phyloP scores from a whole-genome alignment of 1,140 invertebrate genomes.

The Catajapyx aquilonaris region DNA sequence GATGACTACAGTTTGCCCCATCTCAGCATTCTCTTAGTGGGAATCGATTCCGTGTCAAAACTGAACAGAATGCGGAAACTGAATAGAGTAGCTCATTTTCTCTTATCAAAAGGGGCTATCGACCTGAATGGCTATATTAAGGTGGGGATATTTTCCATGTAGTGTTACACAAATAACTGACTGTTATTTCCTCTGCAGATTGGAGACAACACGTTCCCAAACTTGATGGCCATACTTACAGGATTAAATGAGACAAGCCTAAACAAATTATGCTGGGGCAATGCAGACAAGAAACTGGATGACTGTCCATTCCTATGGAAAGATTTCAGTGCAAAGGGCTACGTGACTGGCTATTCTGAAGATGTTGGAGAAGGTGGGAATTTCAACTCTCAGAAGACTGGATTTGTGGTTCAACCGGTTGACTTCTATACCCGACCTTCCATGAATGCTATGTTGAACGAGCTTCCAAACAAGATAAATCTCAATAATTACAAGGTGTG shows the following conservation, averaged over 20 bases:
- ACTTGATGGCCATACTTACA: slow-evolving; percentile 17
- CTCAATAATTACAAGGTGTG: too few relatives aligned
- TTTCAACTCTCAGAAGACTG: slow-evolving; percentile 20
- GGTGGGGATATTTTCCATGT: background rate
- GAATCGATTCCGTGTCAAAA: slow-evolving; percentile 27
- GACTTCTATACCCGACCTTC: slow-evolving; percentile 20
- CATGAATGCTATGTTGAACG: slow-evolving; percentile 7
- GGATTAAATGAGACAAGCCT: slow-evolving; percentile 10
- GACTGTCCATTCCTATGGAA: slow-evolving; percentile 21
- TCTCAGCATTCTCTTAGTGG: slow-evolving; percentile 23
- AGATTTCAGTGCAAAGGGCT: too few relatives aligned
- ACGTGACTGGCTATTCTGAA: slow-evolving; percentile 20
- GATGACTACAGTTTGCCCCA: background rate
- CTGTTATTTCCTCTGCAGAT: slow-evolving; percentile 12
- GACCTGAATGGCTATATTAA: slow-evolving; percentile 12
- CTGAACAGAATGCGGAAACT: slow-evolving; percentile 26
- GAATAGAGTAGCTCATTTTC: slow-evolving; percentile 18
- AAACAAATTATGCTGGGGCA: slow-evolving; percentile 5
- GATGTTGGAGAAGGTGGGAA: slow-evolving; percentile 18
- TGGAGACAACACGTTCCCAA: slow-evolving; percentile 19
- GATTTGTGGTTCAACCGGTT: slow-evolving; percentile 19
- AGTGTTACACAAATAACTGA: too few relatives aligned
- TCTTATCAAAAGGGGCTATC: slow-evolving; percentile 11
- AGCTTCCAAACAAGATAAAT: slow-evolving; percentile 7
- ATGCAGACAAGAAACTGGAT: slow-evolving; percentile 10